These are phyloP conservation scores for Elachura formosa DNA, from an alignment of 2,113 vertebrate genomes.

Conservation along the genomic window DNA sequence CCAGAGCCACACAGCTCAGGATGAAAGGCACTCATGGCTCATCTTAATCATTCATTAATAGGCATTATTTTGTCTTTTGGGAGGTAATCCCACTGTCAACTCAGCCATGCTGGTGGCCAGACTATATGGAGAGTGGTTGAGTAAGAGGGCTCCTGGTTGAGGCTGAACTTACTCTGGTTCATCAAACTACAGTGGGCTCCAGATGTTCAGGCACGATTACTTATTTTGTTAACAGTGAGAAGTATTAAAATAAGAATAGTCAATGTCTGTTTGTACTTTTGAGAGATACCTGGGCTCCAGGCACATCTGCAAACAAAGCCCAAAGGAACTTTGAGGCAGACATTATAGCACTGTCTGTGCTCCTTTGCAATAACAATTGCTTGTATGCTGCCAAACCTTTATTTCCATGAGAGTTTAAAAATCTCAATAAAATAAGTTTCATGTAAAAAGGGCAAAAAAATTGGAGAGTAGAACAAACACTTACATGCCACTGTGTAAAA, in stretches of 20 bases:
- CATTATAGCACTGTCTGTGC: neutral
- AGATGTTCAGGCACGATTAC: neutral
- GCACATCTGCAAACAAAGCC: neutral
- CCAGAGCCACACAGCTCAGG: neutral
- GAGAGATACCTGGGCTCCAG: neutral
- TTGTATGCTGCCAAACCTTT: neutral
- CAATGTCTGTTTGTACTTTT: neutral
- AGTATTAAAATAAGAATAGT: neutral
- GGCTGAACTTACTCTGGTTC: neutral
- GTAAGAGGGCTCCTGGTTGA: neutral
- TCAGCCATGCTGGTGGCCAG: neutral
- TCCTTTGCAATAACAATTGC: neutral
- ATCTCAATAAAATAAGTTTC: neutral
- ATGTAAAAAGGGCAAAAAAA: neutral
- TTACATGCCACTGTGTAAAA: neutral
- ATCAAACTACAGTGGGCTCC: neutral
- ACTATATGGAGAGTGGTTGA: too few species aligned
- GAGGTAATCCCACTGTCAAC: neutral
- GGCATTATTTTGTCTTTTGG: neutral
- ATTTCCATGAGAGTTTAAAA: neutral
- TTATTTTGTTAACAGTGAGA: accelerated
- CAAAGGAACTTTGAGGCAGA: neutral
- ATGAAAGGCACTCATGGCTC: neutral
- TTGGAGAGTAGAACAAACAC: neutral
- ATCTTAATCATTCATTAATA: neutral